These are phyloP conservation scores for Labeo calbasu DNA, from an alignment of 2,797 vertebrate genomes.

Conservation along the genomic window DNA sequence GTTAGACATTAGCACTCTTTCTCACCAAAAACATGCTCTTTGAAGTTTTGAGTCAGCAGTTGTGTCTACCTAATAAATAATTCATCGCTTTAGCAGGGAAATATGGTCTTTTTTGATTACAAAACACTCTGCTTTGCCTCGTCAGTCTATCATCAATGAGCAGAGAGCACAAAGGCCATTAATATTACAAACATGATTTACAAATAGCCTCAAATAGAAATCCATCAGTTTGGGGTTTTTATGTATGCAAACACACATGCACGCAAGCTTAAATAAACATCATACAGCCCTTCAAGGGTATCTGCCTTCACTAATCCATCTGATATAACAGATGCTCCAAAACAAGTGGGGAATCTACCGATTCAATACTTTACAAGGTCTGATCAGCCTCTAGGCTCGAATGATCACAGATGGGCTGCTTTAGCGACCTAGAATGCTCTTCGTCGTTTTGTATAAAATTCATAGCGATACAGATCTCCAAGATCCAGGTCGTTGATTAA, in stretches of 20 bases:
- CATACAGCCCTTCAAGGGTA: constrained; percentile 16
- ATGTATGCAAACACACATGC: constrained; percentile 32
- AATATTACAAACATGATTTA: constrained; percentile 49
- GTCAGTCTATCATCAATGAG: constrained; percentile 17
- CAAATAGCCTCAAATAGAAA: constrained; percentile 38
- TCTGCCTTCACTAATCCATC: constrained; percentile 33
- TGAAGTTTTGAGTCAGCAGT: constrained; percentile 67
- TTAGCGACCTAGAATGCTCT: not conserved
- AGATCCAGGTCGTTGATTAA: constrained; percentile 28
- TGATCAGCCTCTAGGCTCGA: constrained; percentile 11
- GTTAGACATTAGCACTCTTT: constrained; percentile 42
- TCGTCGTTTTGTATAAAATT: constrained; percentile 16
- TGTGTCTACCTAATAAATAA: constrained; percentile 66
- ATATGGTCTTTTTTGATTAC: constrained; percentile 60
- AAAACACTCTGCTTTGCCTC: constrained; percentile 43
- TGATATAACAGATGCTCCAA: constrained; percentile 52
- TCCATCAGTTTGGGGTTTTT: constrained; percentile 30
- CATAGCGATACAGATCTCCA: constrained; percentile 12
- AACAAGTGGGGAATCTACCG: constrained; percentile 22
- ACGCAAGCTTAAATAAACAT: constrained; percentile 34
- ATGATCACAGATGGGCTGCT: constrained; percentile 44
- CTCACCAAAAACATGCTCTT: constrained; percentile 53
- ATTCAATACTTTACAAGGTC: constrained; percentile 24
- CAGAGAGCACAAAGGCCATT: constrained; percentile 51
- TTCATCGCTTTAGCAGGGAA: constrained; percentile 57